Conservation (phyloP, 2,797 vertebrate genomes). For the Scomberomorus guttatus region DNA sequence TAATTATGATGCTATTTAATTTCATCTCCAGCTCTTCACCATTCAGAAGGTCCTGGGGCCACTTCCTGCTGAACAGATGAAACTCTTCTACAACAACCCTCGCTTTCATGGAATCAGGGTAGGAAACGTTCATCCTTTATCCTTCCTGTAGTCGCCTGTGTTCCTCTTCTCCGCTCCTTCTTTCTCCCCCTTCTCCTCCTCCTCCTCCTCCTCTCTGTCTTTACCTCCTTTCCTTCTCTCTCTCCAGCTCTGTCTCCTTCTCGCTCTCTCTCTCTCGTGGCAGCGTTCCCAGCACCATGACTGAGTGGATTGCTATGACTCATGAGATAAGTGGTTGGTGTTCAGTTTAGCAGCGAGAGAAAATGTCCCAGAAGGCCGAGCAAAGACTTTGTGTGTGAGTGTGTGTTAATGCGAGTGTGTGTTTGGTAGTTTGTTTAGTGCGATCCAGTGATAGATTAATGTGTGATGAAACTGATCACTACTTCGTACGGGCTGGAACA, state of each 20-base stretch:
- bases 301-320: conserved; percentile 83
- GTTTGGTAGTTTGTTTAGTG: conserved; percentile 55
- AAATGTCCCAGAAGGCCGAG: conserved; percentile 75
- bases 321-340: conserved; percentile 80
- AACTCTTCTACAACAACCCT: conserved; percentile 97
- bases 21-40: conserved; percentile 90
- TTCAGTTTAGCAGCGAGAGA: conserved; percentile 77
- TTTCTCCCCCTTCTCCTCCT: conserved; percentile 9
- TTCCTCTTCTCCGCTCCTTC: conserved; percentile 41
- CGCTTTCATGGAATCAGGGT: conserved; percentile 96
- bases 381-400: conserved; percentile 47
- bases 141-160: neutral
- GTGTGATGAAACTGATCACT: conserved; percentile 49
- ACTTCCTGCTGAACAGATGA: conserved; percentile 96
- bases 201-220: conserved; percentile 26
- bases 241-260: conserved; percentile 27
- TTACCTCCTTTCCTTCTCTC: conserved; percentile 44
- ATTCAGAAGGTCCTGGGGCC: conserved; percentile 97
- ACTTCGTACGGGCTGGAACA: conserved; percentile 40
- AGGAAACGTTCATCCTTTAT: conserved; percentile 54
- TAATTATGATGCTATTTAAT: conserved; percentile 11
- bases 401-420: conserved; percentile 35
- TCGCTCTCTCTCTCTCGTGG: conserved; percentile 55
- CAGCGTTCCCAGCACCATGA: conserved; percentile 81
- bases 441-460: conserved; percentile 49